phyloP scores from a whole-genome alignment of 2,113 vertebrate genomes.

The Coreoperca whiteheadi region DNA sequence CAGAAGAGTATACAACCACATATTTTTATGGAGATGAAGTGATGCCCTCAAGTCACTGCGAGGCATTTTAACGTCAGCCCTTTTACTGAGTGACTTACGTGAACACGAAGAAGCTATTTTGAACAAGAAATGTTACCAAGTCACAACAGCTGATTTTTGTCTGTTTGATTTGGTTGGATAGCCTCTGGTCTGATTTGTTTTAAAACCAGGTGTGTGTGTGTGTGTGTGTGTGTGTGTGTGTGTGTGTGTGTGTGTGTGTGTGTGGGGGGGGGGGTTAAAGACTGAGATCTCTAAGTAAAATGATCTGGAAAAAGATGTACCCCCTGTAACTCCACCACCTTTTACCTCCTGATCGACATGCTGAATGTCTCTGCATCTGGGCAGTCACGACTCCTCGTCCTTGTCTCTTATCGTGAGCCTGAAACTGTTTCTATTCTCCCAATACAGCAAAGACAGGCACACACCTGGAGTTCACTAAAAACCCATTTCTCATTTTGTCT shows the following conservation, averaged over 20 bases:
- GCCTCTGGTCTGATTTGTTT: constrained; percentile 59
- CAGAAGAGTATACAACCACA: constrained; percentile 22
- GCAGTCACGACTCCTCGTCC: neutral
- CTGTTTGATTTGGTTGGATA: constrained; percentile 59
- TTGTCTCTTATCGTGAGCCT: constrained; percentile 42
- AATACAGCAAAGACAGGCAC: constrained; percentile 12
- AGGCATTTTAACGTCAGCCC: constrained; percentile 40
- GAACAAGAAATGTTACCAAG: constrained; percentile 48
- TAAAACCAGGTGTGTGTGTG: constrained; percentile 65
- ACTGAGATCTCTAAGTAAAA: constrained; percentile 30
- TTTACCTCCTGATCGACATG: constrained; percentile 25
- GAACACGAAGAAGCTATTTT: constrained; percentile 39
- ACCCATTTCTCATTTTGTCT: constrained; percentile 41
- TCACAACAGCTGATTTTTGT: constrained; percentile 49
- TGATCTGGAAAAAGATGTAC: constrained; percentile 20
- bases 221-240: too few species aligned
- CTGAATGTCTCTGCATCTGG: constrained; percentile 21
- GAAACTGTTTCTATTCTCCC: constrained; percentile 39
- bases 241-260: too few species aligned
- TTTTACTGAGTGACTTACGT: constrained; percentile 43
- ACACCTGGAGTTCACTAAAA: constrained; percentile 35
- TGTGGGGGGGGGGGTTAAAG: too few species aligned
- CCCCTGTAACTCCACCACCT: constrained; percentile 25
- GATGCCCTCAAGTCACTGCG: constrained; percentile 36
- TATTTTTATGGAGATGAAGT: constrained; percentile 30